Percentiles rank a stretch among this genome's conserved stretches.
Conservation (phyloP, 1,140 invertebrate species). For the Bombyx mandarina region DNA sequence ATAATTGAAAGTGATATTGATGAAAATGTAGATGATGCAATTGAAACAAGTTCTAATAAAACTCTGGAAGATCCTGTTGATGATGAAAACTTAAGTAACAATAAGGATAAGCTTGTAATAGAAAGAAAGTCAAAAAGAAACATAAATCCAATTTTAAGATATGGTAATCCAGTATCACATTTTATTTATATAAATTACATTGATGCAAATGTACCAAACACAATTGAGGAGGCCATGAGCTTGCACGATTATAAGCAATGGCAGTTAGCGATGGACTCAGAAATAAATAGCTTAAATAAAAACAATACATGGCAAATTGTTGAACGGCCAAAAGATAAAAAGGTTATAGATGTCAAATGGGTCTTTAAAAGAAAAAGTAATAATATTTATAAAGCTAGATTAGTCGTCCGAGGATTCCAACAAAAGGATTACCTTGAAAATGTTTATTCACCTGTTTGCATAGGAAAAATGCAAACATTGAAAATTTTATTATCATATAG, state of each 20-base stretch:
- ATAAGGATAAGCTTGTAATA: too few species aligned
- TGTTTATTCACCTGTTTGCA: constrained; percentile 32
- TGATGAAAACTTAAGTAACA: too few species aligned
- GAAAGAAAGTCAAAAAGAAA: too few species aligned
- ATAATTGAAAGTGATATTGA: constrained; percentile 9
- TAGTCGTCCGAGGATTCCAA: constrained; percentile 23
- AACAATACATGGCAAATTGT: constrained; percentile 33
- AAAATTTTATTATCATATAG: constrained; percentile 31
- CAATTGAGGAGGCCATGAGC: constrained; percentile 38
- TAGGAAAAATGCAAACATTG: constrained; percentile 20
- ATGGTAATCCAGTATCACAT: not conserved
- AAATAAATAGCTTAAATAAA: constrained; percentile 24
- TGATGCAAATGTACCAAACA: constrained; percentile 19
- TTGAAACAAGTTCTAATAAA: too few species aligned
- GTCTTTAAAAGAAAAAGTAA: constrained; percentile 27
- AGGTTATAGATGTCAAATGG: constrained; percentile 23
- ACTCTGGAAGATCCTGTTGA: too few species aligned
- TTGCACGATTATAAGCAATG: constrained; percentile 24
- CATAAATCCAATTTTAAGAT: too few species aligned
- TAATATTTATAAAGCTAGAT: constrained; percentile 23
- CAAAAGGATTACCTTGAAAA: constrained; percentile 25
- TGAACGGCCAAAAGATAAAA: constrained; percentile 17
- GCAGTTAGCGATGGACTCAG: constrained; percentile 25
- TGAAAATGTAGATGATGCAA: constrained; percentile 9
- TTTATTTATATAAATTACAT: constrained; percentile 17